These are phyloP conservation scores for Mactromeris polynyma DNA, from an alignment of 2,888 invertebrate species.

Conservation along the genomic window DNA sequence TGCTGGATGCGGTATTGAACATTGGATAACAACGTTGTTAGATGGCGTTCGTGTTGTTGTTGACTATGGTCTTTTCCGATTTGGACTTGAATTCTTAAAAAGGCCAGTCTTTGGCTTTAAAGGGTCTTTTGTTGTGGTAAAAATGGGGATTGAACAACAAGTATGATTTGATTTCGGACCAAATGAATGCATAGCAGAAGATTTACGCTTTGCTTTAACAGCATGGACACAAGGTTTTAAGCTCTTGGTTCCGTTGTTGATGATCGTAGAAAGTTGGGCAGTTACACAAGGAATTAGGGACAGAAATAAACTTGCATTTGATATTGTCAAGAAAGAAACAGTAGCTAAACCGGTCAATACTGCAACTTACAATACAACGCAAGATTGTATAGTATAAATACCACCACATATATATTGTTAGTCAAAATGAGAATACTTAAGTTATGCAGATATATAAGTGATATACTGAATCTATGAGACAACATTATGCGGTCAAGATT, in stretches of 20 bases:
- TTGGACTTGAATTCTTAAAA: constrained; percentile 51
- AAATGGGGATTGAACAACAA: constrained; percentile 46
- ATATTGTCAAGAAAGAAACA: constrained; percentile 43
- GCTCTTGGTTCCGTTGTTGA: background rate
- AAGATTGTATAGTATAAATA: background rate
- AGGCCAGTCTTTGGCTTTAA: constrained; percentile 60
- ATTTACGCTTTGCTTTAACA: constrained; percentile 53
- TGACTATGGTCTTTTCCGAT: constrained; percentile 56
- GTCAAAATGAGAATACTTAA: too few species aligned
- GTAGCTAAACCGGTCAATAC: background rate
- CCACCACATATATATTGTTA: too few species aligned
- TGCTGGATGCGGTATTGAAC: constrained; percentile 50
- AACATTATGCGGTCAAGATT: too few species aligned
- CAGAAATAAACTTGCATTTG: constrained; percentile 39
- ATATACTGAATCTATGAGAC: background rate
- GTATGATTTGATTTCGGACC: constrained; percentile 63
- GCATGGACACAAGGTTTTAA: constrained; percentile 53
- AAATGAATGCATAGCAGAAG: constrained; percentile 61
- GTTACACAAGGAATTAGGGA: constrained; percentile 17
- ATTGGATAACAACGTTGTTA: constrained; percentile 57
- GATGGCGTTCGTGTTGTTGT: constrained; percentile 53
- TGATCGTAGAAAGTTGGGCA: constrained; percentile 24
- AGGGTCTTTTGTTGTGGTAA: constrained; percentile 59
- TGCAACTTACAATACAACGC: background rate
- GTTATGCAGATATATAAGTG: background rate